Percentiles rank a stretch among this genome's conserved stretches.
phyloP scores from a whole-genome alignment of 53 echinoderm and acorn worm species.

The Henricia sp. region DNA sequence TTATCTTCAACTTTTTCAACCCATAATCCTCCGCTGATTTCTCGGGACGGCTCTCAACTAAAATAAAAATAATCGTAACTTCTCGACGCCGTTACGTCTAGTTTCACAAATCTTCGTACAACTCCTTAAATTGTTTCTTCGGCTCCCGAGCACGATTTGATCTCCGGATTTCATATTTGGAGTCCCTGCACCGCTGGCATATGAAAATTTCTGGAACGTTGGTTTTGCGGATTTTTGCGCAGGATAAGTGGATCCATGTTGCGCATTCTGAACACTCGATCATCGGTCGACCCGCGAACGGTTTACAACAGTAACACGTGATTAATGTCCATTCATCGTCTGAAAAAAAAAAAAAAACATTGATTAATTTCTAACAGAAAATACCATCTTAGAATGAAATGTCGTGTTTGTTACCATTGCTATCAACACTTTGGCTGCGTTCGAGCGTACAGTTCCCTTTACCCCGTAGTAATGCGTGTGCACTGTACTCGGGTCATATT shows the following conservation, averaged over 20 bases:
- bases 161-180: constrained; percentile 79
- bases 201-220: constrained; percentile 95
- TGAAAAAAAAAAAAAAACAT: constrained; percentile 26
- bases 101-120: constrained; percentile 70
- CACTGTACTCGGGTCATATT: no score
- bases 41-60: background rate
- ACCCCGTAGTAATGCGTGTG: no score
- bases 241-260: constrained; percentile 97
- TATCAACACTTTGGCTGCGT: no score
- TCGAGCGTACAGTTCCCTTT: no score
- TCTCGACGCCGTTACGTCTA: no score
- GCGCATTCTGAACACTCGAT: constrained; percentile 92
- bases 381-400: no score
- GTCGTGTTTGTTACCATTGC: no score
- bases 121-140: constrained; percentile 96
- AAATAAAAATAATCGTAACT: background rate
- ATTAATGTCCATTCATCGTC: constrained; percentile 93
- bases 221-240: constrained; percentile 97
- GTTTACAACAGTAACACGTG: constrained; percentile 96
- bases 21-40: no score
- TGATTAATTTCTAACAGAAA: no score
- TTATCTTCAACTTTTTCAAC: no score
- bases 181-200: constrained; percentile 87
- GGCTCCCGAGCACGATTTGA: constrained; percentile 92
- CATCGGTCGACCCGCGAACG: constrained; percentile 96